phyloP scores from a whole-genome alignment of 2,797 vertebrate genomes.

The Anabacerthia variegaticeps region DNA sequence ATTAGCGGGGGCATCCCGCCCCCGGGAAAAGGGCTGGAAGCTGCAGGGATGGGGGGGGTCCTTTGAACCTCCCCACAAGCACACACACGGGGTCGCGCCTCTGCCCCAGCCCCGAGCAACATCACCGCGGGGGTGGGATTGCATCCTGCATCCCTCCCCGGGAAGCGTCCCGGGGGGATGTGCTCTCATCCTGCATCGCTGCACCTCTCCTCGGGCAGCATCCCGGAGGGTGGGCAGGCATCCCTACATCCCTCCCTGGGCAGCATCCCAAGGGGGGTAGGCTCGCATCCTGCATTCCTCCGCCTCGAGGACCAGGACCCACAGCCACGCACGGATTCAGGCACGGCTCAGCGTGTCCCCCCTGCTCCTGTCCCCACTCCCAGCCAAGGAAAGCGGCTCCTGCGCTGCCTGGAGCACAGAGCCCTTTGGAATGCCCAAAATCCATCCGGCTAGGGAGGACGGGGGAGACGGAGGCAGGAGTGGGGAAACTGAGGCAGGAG shows the following conservation, averaged over 20 bases:
- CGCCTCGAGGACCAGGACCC: not conserved
- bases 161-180: not conserved
- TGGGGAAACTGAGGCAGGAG: not conserved
- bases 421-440: not conserved
- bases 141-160: not conserved
- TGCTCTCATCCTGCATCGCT: not conserved
- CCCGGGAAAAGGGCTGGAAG: not conserved
- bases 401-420: not conserved
- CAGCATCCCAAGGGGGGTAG: not conserved
- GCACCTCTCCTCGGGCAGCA: not conserved
- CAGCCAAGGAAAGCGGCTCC: not conserved
- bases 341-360: not conserved
- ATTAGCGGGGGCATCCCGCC: constrained; percentile 62
- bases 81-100: not conserved
- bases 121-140: not conserved
- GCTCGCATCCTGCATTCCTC: not conserved
- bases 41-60: not conserved
- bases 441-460: not conserved
- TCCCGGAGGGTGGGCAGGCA: not conserved
- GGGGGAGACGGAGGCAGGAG: not conserved
- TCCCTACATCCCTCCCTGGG: not conserved
- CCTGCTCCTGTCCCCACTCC: not conserved
- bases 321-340: not conserved
- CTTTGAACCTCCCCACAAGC: too few species aligned
- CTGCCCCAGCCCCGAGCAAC: not conserved